These are phyloP conservation scores for Globodera rostochiensis DNA, from an alignment of 1,140 invertebrate species.

Conservation along the genomic window DNA sequence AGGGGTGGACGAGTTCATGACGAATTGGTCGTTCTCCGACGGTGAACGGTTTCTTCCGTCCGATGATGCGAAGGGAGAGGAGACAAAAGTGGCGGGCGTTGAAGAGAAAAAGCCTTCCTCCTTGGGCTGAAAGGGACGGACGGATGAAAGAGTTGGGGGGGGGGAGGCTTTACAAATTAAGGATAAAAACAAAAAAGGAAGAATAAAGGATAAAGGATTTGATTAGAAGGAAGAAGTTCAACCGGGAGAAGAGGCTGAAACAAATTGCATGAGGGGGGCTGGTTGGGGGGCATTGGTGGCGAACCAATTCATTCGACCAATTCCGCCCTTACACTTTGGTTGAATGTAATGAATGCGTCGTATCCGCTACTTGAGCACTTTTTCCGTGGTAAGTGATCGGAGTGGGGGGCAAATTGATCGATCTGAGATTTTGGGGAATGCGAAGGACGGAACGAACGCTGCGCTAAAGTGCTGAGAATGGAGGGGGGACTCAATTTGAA, in stretches of 20 bases:
- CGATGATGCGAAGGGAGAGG: not conserved
- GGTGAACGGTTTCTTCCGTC: not conserved
- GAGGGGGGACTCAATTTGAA: not conserved
- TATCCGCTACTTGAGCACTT: not conserved
- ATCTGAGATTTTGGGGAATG: not conserved
- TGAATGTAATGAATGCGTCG: not conserved
- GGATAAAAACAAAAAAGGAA: too few species aligned
- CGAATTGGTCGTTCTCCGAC: not conserved
- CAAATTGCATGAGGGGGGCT: not conserved
- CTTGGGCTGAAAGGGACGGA: not conserved
- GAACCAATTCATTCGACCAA: not conserved
- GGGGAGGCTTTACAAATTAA: too few species aligned
- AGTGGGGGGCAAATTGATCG: not conserved
- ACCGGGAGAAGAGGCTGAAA: not conserved
- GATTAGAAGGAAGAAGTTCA: not conserved
- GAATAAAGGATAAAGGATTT: too few species aligned
- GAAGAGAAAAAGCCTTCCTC: conserved; percentile 17
- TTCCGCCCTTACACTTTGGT: not conserved
- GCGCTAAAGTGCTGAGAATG: not conserved
- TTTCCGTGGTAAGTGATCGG: not conserved
- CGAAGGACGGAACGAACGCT: not conserved
- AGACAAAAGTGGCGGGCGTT: conserved; percentile 12
- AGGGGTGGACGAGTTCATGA: not conserved
- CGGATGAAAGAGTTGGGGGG: too few species aligned
- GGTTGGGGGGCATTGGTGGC: too few species aligned